Evolutionary conservation across 2,888 invertebrate genomes (phyloP).

Genomic region (Apantesis nais): DNA sequence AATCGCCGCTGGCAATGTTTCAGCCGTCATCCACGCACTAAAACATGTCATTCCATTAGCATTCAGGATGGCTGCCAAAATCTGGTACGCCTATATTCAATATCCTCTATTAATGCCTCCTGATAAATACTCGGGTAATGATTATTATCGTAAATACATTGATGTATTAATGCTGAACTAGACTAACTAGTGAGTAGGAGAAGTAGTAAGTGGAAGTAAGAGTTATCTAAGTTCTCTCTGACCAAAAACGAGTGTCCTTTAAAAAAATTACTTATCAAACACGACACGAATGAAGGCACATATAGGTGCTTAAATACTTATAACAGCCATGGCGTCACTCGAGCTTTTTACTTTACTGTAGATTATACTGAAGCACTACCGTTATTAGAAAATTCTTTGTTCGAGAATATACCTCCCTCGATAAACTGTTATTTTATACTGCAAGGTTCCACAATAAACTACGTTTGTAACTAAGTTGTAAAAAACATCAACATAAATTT

Average conservation of each 20-base stretch:
- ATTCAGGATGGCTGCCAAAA: conserved; percentile 70
- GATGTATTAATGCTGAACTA: conserved; percentile 21
- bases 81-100: conserved; percentile 46
- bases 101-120: conserved; percentile 44
- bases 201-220: background rate
- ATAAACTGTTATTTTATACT: background rate
- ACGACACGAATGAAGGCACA: background rate
- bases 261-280: background rate
- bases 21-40: conserved; percentile 64
- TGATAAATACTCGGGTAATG: conserved; percentile 33
- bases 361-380: no score
- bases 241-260: background rate
- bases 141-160: conserved; percentile 38
- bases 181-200: background rate
- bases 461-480: background rate
- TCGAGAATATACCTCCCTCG: background rate
- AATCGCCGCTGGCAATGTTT: conserved; percentile 70
- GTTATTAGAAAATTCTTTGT: background rate
- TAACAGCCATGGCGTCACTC: background rate
- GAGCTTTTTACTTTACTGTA: no score
- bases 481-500: background rate
- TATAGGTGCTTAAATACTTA: background rate
- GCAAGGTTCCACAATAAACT: background rate
- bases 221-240: background rate
- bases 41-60: conserved; percentile 71